Percentiles rank a stretch among this genome's conserved stretches.
phyloP scores from a whole-genome alignment of 2,113 vertebrate genomes.

The Vulpes vulpes region DNA sequence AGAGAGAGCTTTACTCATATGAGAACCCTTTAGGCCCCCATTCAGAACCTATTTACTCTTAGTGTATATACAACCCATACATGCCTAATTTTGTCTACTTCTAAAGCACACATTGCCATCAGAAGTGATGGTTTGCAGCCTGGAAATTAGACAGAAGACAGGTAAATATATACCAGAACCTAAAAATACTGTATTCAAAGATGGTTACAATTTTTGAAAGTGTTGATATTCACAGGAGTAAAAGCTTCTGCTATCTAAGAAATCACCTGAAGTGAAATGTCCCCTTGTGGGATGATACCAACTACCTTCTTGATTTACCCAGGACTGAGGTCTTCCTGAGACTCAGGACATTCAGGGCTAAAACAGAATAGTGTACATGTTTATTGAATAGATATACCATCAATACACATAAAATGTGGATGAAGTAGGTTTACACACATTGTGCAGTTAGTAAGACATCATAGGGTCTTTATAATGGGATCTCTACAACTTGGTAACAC shows the following conservation, averaged over 20 bases:
- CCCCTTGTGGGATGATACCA: background rate
- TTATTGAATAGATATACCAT: conserved; percentile 1
- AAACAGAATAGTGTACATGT: background rate
- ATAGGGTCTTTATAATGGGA: conserved; percentile 22
- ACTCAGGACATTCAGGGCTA: background rate
- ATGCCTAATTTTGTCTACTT: conserved; percentile 11
- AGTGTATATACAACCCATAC: conserved; percentile 46
- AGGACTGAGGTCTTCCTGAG: background rate
- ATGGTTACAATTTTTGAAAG: conserved; percentile 28
- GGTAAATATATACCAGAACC: background rate
- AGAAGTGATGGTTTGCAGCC: background rate
- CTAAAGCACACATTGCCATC: conserved; percentile 6
- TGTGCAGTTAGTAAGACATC: conserved; percentile 23
- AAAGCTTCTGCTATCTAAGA: conserved; percentile 55
- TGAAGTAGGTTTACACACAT: conserved; percentile 25
- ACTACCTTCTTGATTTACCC: background rate
- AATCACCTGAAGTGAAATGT: conserved; percentile 12
- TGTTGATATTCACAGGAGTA: conserved; percentile 3
- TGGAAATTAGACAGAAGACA: conserved; percentile 1
- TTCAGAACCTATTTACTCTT: conserved; percentile 12
- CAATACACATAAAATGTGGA: background rate
- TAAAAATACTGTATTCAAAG: conserved; percentile 52
- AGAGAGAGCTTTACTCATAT: background rate
- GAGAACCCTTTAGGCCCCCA: background rate
- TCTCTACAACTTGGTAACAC: background rate